Evolutionary conservation across 2,888 invertebrate species (phyloP).

Genomic region (Sphaerophoria rueppellii): DNA sequence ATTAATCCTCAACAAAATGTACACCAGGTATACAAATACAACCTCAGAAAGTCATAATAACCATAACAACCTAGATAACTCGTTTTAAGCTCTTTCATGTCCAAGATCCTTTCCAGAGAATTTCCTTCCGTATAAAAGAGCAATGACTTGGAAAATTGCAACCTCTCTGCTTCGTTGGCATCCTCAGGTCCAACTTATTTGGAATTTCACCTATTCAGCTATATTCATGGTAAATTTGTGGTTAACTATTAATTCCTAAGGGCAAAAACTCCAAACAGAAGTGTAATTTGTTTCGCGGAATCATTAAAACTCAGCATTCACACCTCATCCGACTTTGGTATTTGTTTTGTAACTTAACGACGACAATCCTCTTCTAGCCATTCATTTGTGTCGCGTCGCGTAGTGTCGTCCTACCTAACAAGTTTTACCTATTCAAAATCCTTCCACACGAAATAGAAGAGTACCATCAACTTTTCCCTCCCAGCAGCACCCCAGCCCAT

Average conservation of each 20-base stretch:
- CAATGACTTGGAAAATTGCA: conserved; percentile 42
- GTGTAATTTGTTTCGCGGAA: conserved; percentile 67
- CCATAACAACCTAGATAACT: conserved; percentile 34
- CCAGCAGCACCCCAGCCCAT: not conserved
- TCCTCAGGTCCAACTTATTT: not conserved
- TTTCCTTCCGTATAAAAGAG: conserved; percentile 24
- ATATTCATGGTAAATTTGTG: not conserved
- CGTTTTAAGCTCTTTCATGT: conserved; percentile 19
- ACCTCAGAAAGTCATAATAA: conserved; percentile 21
- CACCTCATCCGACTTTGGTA: conserved; percentile 63
- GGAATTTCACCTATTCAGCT: conserved; percentile 8
- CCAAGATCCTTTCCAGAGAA: conserved; percentile 2
- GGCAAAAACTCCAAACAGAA: conserved; percentile 28
- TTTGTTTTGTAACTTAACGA: conserved; percentile 59
- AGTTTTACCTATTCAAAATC: conserved; percentile 40
- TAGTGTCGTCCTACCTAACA: conserved; percentile 3
- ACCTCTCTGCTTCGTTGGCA: not conserved
- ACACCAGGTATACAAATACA: not conserved
- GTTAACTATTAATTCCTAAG: conserved; percentile 32
- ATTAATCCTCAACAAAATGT: not conserved
- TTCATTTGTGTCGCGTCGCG: conserved; percentile 28
- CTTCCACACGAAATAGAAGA: conserved; percentile 6
- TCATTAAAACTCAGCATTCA: conserved; percentile 70
- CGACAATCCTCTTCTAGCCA: conserved; percentile 55
- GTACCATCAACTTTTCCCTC: conserved; percentile 1